A percentile compares a stretch with the other conserved stretches of the same genome.
phyloP scores from a whole-genome alignment of 2,888 invertebrate genomes.

The Conistra vaccinii region DNA sequence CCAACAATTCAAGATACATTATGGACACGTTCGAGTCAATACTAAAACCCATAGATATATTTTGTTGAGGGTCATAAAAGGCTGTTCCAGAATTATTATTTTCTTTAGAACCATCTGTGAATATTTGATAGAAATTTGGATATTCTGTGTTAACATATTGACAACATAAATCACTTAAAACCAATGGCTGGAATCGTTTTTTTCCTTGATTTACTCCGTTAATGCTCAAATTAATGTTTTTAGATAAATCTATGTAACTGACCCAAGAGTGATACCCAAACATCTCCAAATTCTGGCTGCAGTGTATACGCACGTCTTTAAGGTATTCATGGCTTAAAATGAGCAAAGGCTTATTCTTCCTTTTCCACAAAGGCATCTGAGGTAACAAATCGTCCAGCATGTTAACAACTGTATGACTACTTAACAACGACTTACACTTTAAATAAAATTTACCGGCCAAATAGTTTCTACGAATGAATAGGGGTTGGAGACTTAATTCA shows the following conservation, averaged over 20 bases:
- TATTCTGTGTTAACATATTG: neutral
- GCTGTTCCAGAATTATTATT: neutral
- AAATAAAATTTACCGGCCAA: neutral
- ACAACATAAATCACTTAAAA: neutral
- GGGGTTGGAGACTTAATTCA: neutral
- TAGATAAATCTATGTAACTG: neutral
- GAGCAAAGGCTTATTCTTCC: too few relatives aligned
- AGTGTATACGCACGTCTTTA: too few relatives aligned
- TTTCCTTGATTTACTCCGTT: neutral
- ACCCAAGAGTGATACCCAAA: neutral
- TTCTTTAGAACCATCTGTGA: conserved; percentile 2
- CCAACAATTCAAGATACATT: too few relatives aligned
- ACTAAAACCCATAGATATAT: too few relatives aligned
- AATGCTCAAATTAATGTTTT: neutral
- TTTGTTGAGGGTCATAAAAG: neutral
- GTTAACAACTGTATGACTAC: neutral
- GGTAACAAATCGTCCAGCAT: too few relatives aligned
- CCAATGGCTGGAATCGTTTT: neutral
- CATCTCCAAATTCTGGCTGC: neutral
- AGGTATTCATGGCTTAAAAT: too few relatives aligned
- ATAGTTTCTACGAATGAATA: neutral
- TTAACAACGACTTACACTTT: neutral
- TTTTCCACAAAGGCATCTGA: too few relatives aligned
- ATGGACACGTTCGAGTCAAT: too few relatives aligned
- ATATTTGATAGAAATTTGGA: neutral